Evolutionary conservation across 2,797 vertebrate genomes (phyloP), one percentile per base, ranked within the genome.

Genomic region (Dermochelys coriacea): DNA sequence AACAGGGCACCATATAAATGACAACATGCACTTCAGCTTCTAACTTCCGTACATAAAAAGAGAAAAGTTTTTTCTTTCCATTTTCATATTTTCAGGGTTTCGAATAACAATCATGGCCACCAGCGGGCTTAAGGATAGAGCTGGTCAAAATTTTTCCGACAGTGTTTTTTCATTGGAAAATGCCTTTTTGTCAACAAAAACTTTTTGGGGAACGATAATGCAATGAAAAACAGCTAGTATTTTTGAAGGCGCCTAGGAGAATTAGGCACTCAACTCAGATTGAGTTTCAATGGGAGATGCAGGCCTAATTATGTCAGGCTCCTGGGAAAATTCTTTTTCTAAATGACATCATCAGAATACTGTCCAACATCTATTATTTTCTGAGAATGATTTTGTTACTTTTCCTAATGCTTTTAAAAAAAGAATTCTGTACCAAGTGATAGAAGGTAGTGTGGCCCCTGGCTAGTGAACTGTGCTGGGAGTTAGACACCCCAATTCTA

Each of bases 1-100:
- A 98, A 98, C 96, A 97, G 52, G 94, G 85, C 80, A 88, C 45
- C 75, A 47, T 87, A 95, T 94, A 95, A 95, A 95, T 87, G 92
- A 86, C 87, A 93, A 94, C 59, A 57, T 68, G 54, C 49, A 82
- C 88, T 97, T 90, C 64, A 71, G 78, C 86, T 97, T 95, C 77
- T 94, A 95, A 88, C 86, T 80, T 71, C 64, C 79, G 85, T 94
- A 93, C 90, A 95, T 94, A 51, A 91, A 94, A 88, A 96, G 85
- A 86, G 82, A 68, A 31, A 71, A 86, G 9, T 92, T 97, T 91
- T 54, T 90, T 80, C 85, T 89, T 91, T 96, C 89, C 50, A 45
- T 85, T 83, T 96, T 95, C 78, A 52, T 95, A 81, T 94, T 95
- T 95, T 93, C 41, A 80, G 86, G 10, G 5, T 90, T 95, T 93